Base-by-base conservation (phyloP, 2,113 vertebrate species). In the Eclectus roratus region DNA sequence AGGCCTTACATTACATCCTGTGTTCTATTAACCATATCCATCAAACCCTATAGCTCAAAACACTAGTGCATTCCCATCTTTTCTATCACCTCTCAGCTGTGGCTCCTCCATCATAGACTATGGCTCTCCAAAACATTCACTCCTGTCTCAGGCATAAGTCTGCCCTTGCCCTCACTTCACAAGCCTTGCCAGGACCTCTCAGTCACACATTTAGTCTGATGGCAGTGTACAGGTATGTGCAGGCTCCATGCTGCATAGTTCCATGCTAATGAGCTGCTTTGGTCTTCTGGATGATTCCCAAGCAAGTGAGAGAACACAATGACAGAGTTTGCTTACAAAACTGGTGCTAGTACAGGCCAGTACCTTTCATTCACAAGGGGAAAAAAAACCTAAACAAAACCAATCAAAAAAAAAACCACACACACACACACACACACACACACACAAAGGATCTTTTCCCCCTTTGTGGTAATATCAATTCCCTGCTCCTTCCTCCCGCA, bases 401-500 rank as follows among this genome's bases (percentile, higher is more conserved):
- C 4, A 12, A 24, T 6, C 13, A 82, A 13, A 11, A 19, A 46
- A 19, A 18, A 46, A 44, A 8, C n/a, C 12, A 37, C 37, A 9
- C 37, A 37, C 37, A 37, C 37, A 37, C 37, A 12, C 12, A 37
- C 37, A 9, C 37, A 37, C 37, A 37, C 37, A 37, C 37, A 37
- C 37, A 37, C 37, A 31, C 41, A 72, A 9, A 1, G 7, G 9
- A 33, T 17, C 7, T n/a, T 88, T 52, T 29, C 20, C 10, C 8
- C 25, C 6, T 15, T 41, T 37, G 12, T 33, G 46, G 31, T 24
- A 16, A 7, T 6, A 31, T 5, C 9, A 23, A 7, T 60, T 68
- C 87, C 7, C 17, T 58, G 4, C 14, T 61, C 52, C 6, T 10
- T 0, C 2, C 4, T 3, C 24, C 9, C 21, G 2, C 12, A 11